Percentiles rank a stretch among this genome's conserved stretches.
Conservation (phyloP, 2,113 vertebrate genomes). For the Rhagologus leucostigma region DNA sequence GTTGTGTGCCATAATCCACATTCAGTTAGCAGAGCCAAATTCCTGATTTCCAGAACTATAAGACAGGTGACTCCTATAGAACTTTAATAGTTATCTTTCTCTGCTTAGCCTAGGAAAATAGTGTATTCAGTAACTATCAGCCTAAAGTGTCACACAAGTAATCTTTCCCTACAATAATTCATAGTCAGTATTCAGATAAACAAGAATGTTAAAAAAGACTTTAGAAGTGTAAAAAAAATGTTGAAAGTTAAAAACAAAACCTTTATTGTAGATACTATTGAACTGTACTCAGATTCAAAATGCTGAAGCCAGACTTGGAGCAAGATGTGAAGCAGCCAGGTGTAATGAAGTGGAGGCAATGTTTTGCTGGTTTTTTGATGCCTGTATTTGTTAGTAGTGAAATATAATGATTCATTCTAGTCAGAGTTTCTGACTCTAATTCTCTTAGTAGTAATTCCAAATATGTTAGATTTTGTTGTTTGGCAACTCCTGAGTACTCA, state of each 20-base stretch:
- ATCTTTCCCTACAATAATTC: not conserved
- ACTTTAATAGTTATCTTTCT: not conserved
- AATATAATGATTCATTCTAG: not conserved
- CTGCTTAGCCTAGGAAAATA: not conserved
- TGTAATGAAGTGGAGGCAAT: not conserved
- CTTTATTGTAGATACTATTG: not conserved
- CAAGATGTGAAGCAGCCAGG: not conserved
- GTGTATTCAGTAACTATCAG: not conserved
- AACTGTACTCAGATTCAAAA: not conserved
- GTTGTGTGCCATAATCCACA: not conserved
- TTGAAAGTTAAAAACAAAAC: not conserved
- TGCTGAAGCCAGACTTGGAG: not conserved
- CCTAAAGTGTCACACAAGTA: not conserved
- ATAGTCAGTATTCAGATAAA: not conserved
- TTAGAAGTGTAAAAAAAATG: not conserved
- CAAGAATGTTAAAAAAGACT: not conserved
- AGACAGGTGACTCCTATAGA: not conserved
- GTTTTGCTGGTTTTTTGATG: not conserved
- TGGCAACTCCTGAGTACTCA: not conserved
- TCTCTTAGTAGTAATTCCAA: not conserved
- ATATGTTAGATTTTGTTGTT: not conserved
- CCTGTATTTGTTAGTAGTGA: not conserved
- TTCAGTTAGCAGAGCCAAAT: not conserved
- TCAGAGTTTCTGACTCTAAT: not conserved
- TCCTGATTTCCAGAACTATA: not conserved